Evolutionary conservation across 2,888 invertebrate genomes (phyloP).

Genomic region (Celastrina argiolus): DNA sequence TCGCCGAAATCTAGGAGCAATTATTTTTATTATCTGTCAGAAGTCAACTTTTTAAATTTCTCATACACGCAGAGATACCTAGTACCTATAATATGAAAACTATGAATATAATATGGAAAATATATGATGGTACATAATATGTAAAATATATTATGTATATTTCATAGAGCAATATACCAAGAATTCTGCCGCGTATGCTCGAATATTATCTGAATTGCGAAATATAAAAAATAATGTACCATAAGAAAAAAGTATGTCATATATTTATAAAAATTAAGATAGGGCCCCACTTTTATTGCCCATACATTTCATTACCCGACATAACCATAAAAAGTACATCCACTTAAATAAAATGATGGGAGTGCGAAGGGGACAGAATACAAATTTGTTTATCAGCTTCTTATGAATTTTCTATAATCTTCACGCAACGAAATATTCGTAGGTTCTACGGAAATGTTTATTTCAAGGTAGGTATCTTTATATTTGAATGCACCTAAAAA

Average conservation of each 20-base stretch:
- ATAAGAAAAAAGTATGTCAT: constrained; percentile 21
- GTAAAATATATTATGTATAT: neutral
- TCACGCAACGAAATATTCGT: neutral
- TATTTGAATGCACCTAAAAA: too few relatives aligned
- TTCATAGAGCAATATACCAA: constrained; percentile 1
- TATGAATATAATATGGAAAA: too few relatives aligned
- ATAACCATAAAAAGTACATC: constrained; percentile 19
- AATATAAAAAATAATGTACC: constrained; percentile 15
- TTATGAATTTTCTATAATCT: neutral
- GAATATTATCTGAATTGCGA: constrained; percentile 16
- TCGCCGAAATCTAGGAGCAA: too few relatives aligned
- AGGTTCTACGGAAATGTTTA: neutral
- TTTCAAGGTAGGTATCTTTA: too few relatives aligned
- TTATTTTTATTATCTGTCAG: too few relatives aligned
- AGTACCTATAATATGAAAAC: too few relatives aligned
- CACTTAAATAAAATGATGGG: constrained; percentile 18
- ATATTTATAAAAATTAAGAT: constrained; percentile 23
- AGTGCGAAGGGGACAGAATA: constrained; percentile 12
- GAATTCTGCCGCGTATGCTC: constrained; percentile 4
- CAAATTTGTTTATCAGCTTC: constrained; percentile 12
- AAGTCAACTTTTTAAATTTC: too few relatives aligned
- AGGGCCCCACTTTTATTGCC: constrained; percentile 17
- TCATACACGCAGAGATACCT: too few relatives aligned
- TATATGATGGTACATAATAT: neutral
- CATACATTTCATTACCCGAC: constrained; percentile 19